Percentiles rank a stretch among this genome's conserved stretches.
phyloP scores from a whole-genome alignment of 2,113 vertebrate species.

The Aptenodytes patagonicus region DNA sequence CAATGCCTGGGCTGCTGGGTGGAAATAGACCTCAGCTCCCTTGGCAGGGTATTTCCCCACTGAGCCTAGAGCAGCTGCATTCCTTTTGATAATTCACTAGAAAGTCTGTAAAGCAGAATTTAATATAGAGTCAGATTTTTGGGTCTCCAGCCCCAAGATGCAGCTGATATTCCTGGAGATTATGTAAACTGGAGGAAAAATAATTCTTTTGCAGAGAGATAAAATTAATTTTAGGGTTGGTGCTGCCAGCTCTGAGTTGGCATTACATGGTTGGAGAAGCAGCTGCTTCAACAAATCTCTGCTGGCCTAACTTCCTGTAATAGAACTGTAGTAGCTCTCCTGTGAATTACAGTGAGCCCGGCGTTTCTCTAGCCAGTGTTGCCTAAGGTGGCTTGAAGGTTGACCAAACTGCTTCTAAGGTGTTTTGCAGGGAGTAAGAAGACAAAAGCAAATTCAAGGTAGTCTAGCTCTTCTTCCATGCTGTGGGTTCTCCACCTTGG shows the following conservation, averaged over 20 bases:
- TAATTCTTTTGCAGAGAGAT: background rate
- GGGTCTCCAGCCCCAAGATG: background rate
- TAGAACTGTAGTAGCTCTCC: background rate
- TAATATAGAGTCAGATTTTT: background rate
- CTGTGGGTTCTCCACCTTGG: background rate
- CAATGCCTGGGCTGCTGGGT: background rate
- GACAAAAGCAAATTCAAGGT: background rate
- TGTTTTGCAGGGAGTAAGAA: background rate
- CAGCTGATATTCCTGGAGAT: background rate
- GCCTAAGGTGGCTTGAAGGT: background rate
- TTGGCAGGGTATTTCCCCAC: fast-evolving
- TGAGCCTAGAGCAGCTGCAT: background rate
- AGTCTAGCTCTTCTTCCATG: background rate
- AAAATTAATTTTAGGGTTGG: background rate
- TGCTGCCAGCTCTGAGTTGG: background rate
- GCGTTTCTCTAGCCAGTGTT: background rate
- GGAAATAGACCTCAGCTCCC: background rate
- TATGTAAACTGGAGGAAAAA: background rate
- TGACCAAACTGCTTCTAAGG: background rate
- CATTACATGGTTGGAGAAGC: background rate
- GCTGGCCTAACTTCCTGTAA: background rate
- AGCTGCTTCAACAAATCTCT: background rate
- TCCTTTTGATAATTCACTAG: background rate
- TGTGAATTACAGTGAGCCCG: background rate
- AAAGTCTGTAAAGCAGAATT: background rate